Conservation (phyloP, 2,113 vertebrate species). For the Sinocyclocheilus anshuiensis region DNA sequence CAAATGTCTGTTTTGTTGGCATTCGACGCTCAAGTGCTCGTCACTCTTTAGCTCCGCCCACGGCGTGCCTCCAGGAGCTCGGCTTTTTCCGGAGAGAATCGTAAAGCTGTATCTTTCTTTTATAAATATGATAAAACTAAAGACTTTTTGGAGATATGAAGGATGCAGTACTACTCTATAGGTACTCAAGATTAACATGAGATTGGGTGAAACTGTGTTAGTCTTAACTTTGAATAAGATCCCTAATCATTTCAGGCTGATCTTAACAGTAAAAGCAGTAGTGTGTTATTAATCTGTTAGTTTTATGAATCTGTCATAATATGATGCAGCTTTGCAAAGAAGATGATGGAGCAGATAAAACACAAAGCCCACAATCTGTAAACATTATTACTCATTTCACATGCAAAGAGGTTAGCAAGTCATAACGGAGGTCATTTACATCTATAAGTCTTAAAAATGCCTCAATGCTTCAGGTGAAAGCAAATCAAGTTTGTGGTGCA, state of each 20-base stretch:
- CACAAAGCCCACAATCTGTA: neutral
- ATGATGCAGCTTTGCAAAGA: neutral
- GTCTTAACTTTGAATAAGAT: neutral
- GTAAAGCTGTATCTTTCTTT: too few relatives aligned
- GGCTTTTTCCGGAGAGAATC: too few relatives aligned
- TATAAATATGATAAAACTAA: too few relatives aligned
- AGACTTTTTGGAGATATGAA: too few relatives aligned
- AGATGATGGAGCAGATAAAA: neutral
- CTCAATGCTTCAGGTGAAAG: neutral
- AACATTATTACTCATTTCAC: neutral
- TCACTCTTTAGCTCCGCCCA: too few relatives aligned
- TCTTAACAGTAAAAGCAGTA: neutral
- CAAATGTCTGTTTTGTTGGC: too few relatives aligned
- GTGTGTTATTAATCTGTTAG: neutral
- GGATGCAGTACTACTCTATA: too few relatives aligned
- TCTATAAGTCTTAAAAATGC: neutral
- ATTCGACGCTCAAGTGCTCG: too few relatives aligned
- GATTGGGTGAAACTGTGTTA: neutral
- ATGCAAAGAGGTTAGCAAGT: neutral
- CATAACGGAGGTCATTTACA: neutral
- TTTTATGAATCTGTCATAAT: neutral
- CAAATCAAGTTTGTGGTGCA: neutral
- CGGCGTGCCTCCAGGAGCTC: too few relatives aligned
- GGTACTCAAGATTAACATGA: too few relatives aligned
- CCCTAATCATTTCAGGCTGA: neutral